phyloP scores from a whole-genome alignment of 2,113 vertebrate species.

The Isurus oxyrinchus region DNA sequence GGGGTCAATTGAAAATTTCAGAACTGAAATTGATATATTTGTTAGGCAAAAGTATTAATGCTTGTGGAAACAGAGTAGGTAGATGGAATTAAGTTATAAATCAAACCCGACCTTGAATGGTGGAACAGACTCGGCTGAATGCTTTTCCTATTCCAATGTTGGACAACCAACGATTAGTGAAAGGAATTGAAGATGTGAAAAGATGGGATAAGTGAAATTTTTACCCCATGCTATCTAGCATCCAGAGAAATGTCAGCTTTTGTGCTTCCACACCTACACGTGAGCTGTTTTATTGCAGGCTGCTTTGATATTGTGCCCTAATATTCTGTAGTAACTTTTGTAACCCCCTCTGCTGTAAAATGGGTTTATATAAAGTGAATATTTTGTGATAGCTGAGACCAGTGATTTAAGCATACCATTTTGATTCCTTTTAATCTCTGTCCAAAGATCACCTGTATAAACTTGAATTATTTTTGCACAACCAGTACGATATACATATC shows the following conservation, averaged over 20 bases:
- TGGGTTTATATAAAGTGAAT: not conserved
- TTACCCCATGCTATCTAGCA: not conserved
- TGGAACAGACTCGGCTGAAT: not conserved
- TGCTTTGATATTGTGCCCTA: not conserved
- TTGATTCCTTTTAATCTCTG: not conserved
- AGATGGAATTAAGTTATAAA: not conserved
- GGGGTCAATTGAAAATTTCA: not conserved
- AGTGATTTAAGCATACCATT: not conserved
- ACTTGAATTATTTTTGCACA: not conserved
- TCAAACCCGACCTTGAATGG: not conserved
- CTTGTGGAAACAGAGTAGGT: too few relatives aligned
- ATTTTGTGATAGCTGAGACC: not conserved
- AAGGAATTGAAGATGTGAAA: not conserved
- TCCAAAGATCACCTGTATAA: not conserved
- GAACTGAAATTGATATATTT: not conserved
- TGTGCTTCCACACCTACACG: not conserved
- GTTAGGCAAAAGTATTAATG: too few relatives aligned
- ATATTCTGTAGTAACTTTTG: not conserved
- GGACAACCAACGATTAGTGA: not conserved
- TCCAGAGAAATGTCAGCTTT: not conserved
- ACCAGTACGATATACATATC: not conserved
- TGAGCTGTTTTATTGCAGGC: not conserved
- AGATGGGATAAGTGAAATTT: not conserved
- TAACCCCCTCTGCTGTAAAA: not conserved
- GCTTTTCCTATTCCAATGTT: not conserved